Evolutionary conservation across 2,113 vertebrate species (phyloP).

Genomic region (Rhinogobius similis): DNA sequence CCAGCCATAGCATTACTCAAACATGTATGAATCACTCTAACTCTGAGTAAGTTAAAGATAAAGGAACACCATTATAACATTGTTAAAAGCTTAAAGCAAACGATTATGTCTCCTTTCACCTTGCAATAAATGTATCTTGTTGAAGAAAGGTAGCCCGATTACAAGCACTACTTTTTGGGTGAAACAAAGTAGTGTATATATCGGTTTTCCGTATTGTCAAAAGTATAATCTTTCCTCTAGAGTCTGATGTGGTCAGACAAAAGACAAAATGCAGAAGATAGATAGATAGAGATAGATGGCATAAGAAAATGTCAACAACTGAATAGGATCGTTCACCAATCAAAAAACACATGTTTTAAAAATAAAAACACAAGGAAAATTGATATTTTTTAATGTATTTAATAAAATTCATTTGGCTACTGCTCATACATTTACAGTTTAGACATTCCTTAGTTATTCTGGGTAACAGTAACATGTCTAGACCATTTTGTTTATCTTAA

Average conservation of each 20-base stretch:
- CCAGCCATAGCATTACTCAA: no score
- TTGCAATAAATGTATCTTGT: no score
- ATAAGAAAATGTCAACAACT: not conserved
- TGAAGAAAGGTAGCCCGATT: not conserved
- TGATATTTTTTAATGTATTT: slow-evolving; percentile 74
- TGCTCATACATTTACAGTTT: slow-evolving; percentile 80
- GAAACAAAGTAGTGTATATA: no score
- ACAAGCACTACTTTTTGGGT: no score
- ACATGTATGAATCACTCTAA: no score
- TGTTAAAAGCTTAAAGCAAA: not conserved
- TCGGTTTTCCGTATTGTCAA: not conserved
- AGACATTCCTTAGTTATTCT: slow-evolving; percentile 80
- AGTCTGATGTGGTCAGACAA: not conserved
- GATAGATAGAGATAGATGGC: no score
- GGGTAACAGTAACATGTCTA: slow-evolving; percentile 78
- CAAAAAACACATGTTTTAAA: not conserved
- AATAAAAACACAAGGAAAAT: not conserved
- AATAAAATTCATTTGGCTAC: slow-evolving; percentile 82
- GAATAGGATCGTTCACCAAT: not conserved
- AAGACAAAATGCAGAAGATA: not conserved
- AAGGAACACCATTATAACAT: no score
- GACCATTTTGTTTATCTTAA: slow-evolving; percentile 73
- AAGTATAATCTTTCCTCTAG: not conserved
- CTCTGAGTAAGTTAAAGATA: no score
- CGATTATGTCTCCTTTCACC: not conserved